Base-by-base conservation (phyloP, 2,113 vertebrate species). In the Tragelaphus strepsiceros region DNA sequence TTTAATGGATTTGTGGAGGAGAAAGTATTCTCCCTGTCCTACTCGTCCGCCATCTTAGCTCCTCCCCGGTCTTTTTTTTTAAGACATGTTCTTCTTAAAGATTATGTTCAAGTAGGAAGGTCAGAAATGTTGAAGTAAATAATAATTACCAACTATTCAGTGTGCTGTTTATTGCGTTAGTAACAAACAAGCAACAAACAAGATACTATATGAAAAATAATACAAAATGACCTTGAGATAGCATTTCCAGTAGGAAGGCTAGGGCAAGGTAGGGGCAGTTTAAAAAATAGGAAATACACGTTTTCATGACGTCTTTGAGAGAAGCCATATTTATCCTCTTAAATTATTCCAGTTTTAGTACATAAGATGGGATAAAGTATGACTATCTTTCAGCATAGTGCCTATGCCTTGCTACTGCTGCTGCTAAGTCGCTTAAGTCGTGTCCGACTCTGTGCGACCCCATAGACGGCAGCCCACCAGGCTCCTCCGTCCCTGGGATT, bases 101-200 rank as follows among this genome's bases (percentile, higher is more conserved):
- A 51, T 96, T 93, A 78, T 87, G 86, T 82, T 54, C 67, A 83
- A 82, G n/a, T 53, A 96, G 13, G 32, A 43, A 97, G n/a, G 12
- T 86, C n/a, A 90, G 49, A 95, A 95, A 93, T 62, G 67, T 46
- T 14, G 32, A 97, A 97, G 46, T 81, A 86, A 78, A 53, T 64
- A 93, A 54, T 59, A 93, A 82, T 64, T 94, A 80, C 11, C 43
- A 94, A 85, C 78, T 46, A 87, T 30, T 22, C 17, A 91, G 61
- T 32, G 8, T 88, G 88, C 17, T n/a, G 4, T 54, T 83, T 54
- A 83, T 24, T 54, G 51, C 80, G 12, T 83, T 54, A 83, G 81
- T 54, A 83, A 56, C n/a, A 94, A 85, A 67, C 28, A 89, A 67
- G 62, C 32, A 82, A 54, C 51, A 94, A 86, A 71, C n/a, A 89